Percentiles rank a stretch among this genome's conserved stretches.
phyloP scores from a whole-genome alignment of 2,113 vertebrate genomes.

The Nestor notabilis region DNA sequence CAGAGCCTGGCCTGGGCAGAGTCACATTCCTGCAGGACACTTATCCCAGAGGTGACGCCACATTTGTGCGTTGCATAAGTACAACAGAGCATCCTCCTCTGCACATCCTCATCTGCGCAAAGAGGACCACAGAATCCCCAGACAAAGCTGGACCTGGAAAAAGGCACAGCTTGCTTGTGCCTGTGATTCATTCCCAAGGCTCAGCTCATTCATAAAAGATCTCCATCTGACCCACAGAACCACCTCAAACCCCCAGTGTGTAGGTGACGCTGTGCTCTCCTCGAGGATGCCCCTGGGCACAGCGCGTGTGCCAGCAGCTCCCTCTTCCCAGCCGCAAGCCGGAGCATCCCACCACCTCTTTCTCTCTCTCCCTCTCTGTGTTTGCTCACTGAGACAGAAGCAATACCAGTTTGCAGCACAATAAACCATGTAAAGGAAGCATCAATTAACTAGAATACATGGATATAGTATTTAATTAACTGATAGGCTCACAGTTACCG shows the following conservation, averaged over 20 bases:
- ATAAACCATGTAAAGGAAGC: constrained; percentile 91
- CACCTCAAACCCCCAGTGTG: not conserved
- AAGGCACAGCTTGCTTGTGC: not conserved
- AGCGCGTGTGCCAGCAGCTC: constrained; percentile 20
- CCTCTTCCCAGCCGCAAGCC: constrained; percentile 66
- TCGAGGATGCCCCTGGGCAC: constrained; percentile 1
- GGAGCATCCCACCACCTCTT: constrained; percentile 80
- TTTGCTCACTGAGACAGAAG: constrained; percentile 92
- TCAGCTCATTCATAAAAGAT: constrained; percentile 41
- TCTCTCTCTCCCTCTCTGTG: constrained; percentile 86
- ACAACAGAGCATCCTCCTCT: fast-evolving
- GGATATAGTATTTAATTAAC: constrained; percentile 79
- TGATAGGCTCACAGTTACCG: constrained; percentile 67
- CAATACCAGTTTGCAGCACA: constrained; percentile 91
- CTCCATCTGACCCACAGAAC: not conserved
- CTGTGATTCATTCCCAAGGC: not conserved
- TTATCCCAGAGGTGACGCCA: not conserved
- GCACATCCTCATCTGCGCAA: fast-evolving
- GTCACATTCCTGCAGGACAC: not conserved
- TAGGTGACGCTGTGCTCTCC: not conserved
- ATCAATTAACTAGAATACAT: constrained; percentile 91
- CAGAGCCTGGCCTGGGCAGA: not conserved
- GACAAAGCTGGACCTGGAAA: not conserved
- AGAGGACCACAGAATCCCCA: not conserved
- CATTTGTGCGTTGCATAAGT: fast-evolving